Evolutionary conservation across 2,113 vertebrate species (phyloP), one percentile per base, ranked within the genome.

Genomic region (Tachysurus fulvidraco): DNA sequence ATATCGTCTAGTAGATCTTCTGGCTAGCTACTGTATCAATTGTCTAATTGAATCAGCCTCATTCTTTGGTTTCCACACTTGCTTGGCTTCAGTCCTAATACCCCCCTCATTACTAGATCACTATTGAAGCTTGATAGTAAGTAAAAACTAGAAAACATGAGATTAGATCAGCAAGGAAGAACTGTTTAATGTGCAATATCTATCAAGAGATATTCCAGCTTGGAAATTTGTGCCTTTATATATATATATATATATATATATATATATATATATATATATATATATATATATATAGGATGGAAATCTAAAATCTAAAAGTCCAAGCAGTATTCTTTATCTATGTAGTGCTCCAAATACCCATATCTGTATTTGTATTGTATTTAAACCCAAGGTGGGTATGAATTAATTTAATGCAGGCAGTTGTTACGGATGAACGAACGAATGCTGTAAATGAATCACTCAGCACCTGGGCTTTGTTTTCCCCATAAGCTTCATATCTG

Each of bases 1-100:
- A 93, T 93, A 88, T 92, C 91, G 93, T 94, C 83, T 87, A 91
- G 89, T 91, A 89, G 87, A 92, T 94, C 36, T 36, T 36, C 36
- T 36, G 36, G 36, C 36, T 36, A 36, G 36, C 36, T 36, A 36
- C 1, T 36, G 36, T 36, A 36, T 36, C 36, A 36, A 36, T 36
- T 36, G 36, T 90, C 84, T 83, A 82, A 93, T 89, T 92, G 85
- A 93, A 92, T 94, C 92, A 92, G 44, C 84, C 44, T n/a, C 69
- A 57, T 88, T 86, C 86, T 85, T 74, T 28, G 30, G 60, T 28
- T 86, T 76, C 41, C 85, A 73, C 41, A 80, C 64, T 85, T 90
- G 89, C 93, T 92, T 92, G 88, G 89, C 88, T 86, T 89, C 84
- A 91, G 88, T 86, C 87, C 88, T 84, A 93, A 93, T 93, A 92